A percentile compares a stretch with the other conserved stretches of the same genome.
Evolutionary conservation across 1,140 invertebrate species (phyloP).

Genomic region (Eueides isabella): DNA sequence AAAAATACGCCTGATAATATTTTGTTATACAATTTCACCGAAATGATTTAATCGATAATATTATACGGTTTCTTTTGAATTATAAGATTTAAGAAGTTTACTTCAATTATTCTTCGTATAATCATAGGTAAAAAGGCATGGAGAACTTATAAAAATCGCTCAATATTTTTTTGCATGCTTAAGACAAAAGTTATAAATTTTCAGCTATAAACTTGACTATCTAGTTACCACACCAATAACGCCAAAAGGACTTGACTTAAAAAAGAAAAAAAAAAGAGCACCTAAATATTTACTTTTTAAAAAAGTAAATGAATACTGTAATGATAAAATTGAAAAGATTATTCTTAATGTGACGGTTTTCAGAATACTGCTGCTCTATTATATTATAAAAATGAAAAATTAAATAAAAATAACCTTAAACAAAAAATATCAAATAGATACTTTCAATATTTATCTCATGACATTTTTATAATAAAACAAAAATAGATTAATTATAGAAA

Average conservation of each 20-base stretch:
- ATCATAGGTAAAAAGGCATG: background rate
- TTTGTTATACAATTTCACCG: constrained; percentile 33
- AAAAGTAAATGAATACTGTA: background rate
- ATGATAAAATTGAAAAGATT: background rate
- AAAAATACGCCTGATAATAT: constrained; percentile 22
- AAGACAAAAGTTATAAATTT: background rate
- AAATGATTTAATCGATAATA: constrained; percentile 19
- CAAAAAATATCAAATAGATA: too few species aligned
- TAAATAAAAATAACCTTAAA: background rate
- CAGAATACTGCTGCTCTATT: background rate
- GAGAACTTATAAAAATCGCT: background rate
- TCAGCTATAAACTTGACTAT: background rate
- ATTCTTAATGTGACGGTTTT: background rate
- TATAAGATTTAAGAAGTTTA: background rate
- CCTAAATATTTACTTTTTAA: background rate
- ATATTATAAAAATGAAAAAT: constrained; percentile 3
- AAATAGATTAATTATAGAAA: too few species aligned
- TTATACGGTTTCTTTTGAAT: background rate
- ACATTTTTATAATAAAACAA: too few species aligned
- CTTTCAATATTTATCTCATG: too few species aligned
- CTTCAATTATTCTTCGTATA: background rate
- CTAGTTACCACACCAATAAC: constrained; percentile 22
- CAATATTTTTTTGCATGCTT: background rate
- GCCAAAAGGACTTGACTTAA: constrained; percentile 26
- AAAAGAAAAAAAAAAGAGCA: constrained; percentile 17